Evolutionary conservation across 2,888 invertebrate genomes (phyloP).

Genomic region (Leucophenga maculata): DNA sequence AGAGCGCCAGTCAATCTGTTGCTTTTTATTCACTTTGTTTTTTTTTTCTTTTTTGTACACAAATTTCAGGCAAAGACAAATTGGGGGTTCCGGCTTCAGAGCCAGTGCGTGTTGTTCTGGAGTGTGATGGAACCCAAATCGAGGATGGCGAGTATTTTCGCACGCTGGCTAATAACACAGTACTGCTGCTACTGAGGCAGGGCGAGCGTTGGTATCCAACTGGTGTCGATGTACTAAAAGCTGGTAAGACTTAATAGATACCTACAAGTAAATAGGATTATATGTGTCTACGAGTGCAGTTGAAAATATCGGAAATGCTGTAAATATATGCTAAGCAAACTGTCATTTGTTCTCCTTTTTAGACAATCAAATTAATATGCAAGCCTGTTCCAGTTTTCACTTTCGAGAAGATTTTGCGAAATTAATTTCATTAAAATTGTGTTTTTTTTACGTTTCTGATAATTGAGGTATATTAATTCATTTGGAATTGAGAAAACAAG

Average conservation of each 20-base stretch:
- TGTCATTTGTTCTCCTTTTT: no score
- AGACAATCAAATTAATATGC: no score
- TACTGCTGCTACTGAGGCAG: constrained; percentile 88
- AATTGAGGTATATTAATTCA: no score
- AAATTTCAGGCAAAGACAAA: constrained; percentile 85
- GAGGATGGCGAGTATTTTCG: constrained; percentile 97
- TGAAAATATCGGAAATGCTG: neutral
- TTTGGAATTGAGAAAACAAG: no score
- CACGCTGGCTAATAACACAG: constrained; percentile 92
- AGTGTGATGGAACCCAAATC: constrained; percentile 96
- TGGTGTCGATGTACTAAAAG: constrained; percentile 94
- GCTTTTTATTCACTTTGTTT: no score
- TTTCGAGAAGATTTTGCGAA: no score
- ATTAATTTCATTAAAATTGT: no score
- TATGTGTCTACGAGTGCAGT: neutral
- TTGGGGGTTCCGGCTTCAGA: constrained; percentile 89
- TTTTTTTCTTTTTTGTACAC: no score
- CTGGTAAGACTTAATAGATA: constrained; percentile 77
- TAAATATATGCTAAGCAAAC: no score
- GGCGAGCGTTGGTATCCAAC: constrained; percentile 95
- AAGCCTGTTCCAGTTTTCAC: no score
- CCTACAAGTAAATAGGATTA: neutral
- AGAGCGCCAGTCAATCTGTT: no score
- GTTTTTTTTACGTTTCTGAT: no score
- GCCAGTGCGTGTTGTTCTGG: constrained; percentile 91